A percentile compares a stretch with the other conserved stretches of the same genome.
Conservation (phyloP, 2,888 invertebrate species). For the Orthonychiurus folsomi region DNA sequence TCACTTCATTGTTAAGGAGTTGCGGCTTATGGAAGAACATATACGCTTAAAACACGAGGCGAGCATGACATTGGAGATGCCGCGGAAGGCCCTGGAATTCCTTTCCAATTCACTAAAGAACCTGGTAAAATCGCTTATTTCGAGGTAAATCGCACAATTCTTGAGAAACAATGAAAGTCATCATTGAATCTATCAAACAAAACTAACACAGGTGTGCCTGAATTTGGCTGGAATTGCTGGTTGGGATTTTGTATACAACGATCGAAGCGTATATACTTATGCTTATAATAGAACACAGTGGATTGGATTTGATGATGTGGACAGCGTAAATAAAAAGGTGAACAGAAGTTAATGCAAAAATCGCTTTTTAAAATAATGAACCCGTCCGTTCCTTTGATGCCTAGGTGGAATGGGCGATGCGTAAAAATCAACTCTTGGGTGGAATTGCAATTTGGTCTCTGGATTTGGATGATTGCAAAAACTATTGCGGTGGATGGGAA, state of each 20-base stretch:
- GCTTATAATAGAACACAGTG: not conserved
- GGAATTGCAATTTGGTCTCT: not conserved
- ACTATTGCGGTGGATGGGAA: not conserved
- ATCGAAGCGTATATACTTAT: not conserved
- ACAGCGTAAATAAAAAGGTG: not conserved
- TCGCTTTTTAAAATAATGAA: too few relatives aligned
- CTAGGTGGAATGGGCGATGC: not conserved
- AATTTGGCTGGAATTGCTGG: not conserved
- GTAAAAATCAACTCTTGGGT: not conserved
- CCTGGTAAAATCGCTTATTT: not conserved
- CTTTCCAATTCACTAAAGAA: not conserved
- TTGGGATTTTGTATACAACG: not conserved
- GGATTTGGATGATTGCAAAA: not conserved
- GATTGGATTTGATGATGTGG: not conserved
- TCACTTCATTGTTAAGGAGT: too few relatives aligned
- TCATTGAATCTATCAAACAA: not conserved
- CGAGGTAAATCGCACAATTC: not conserved
- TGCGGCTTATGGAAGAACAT: not conserved
- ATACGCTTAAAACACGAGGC: not conserved
- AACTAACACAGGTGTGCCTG: not conserved
- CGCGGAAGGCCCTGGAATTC: not conserved
- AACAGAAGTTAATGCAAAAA: too few relatives aligned
- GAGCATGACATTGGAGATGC: not conserved
- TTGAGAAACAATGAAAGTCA: not conserved
- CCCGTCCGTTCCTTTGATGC: too few relatives aligned